Base-by-base conservation (phyloP, 2,113 vertebrate genomes). In the Muntiacus muntjak region DNA sequence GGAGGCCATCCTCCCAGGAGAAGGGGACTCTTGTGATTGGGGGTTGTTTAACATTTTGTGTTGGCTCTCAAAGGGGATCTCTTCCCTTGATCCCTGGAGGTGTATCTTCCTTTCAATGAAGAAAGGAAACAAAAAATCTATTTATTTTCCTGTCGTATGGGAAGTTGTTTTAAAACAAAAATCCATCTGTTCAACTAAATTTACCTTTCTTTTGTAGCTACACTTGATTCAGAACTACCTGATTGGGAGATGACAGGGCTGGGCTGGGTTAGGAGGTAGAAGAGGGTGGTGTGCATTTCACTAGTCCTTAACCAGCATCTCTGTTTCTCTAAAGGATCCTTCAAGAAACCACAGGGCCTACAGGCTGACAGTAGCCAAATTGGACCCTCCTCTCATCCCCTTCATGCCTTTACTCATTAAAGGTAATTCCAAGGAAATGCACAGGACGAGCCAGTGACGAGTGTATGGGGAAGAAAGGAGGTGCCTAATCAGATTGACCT, bases 391-490 rank as follows among this genome's bases (percentile, higher is more conserved):
- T 94, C 99, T 99, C 98, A 99, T 99, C 98, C 99, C 99, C 96
- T 99, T 99, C 98, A 99, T 99, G 99, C 99, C 99, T 0, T 99
- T 99, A 97, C 99, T 99, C 94, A 99, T 99, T 98, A 99, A 99
- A 99, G 99, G 99, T 99, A 99, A 99, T 97, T 89, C 97, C 21
- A 26, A 93, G 92, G 54, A 97, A 95, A 87, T 62, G 64, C 94
- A 40, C 84, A 96, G 96, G 95, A 74, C 45, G 82, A 43, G 97
- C 95, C 95, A 54, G 96, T 81, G 87, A 96, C 92, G 95, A 62
- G 54, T 64, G 1, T 28, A 12, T n/a, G 76, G 86, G 78, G 86
- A 60, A 94, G 89, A 50, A 98, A 88, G 84, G 94, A 97, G 10
- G 52, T 28, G 25, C 55, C 67, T 58, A 95, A 76, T 94, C 96